These are phyloP conservation scores for Hormaphis cornu DNA, from an alignment of 1,140 invertebrate species.

Conservation along the genomic window DNA sequence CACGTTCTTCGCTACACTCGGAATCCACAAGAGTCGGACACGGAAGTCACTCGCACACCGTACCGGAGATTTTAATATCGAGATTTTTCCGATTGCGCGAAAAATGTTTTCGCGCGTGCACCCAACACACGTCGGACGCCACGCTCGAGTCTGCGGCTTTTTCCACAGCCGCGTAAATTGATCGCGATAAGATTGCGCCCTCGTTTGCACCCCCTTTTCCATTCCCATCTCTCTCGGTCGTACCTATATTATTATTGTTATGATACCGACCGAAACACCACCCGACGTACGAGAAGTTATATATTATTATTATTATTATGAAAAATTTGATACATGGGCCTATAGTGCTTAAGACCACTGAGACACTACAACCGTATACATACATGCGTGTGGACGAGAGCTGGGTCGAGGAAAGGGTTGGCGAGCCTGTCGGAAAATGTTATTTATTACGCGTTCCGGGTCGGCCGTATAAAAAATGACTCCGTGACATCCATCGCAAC, in stretches of 20 bases:
- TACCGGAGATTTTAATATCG: too few species aligned
- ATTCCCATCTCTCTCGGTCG: too few species aligned
- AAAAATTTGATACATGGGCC: conserved; percentile 29
- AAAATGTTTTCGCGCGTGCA: too few species aligned
- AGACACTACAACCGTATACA: neutral
- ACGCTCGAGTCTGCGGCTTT: too few species aligned
- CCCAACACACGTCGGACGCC: too few species aligned
- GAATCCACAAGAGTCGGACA: too few species aligned
- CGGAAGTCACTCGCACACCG: too few species aligned
- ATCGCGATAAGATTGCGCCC: conserved; percentile 10
- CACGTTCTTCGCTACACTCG: too few species aligned
- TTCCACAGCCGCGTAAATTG: neutral
- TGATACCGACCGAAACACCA: neutral
- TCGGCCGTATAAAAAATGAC: conserved; percentile 24
- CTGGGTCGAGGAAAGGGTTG: neutral
- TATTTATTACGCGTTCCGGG: conserved; percentile 23
- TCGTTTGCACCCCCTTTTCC: too few species aligned
- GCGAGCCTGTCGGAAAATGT: conserved; percentile 26
- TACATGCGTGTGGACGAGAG: neutral
- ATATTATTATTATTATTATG: conserved; percentile 21
- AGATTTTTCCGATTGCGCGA: too few species aligned
- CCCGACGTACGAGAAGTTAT: conserved; percentile 8
- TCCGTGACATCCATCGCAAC: conserved; percentile 30
- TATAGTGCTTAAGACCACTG: conserved; percentile 5
- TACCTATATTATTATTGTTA: too few species aligned